Base-by-base conservation (phyloP, 2,888 invertebrate species). In the Parelbella ahira region DNA sequence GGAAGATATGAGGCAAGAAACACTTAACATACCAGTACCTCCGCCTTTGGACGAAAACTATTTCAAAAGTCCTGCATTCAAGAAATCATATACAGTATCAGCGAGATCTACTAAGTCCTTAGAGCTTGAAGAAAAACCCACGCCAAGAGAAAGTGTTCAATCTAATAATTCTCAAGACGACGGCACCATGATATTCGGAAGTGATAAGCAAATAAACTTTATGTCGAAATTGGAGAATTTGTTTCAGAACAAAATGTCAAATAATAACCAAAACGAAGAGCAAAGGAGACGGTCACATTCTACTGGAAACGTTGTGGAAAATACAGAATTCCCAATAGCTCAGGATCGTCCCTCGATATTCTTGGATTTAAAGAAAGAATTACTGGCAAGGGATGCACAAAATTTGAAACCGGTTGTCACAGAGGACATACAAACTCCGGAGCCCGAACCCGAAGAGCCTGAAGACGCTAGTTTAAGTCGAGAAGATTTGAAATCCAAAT, bases 191-290 rank as follows among this genome's bases (percentile, higher is more conserved):
- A 56, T 60, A 9, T 67, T 67, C 19, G 70, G 67, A 1, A 68
- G 68, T 36, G 62, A 64, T 13, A 61, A 61, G 38, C 64, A 67
- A 52, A 61, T 79, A 32, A 58, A 69, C 49, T 86, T 88, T 34
- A 82, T 84, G 79, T 74, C 77, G 0, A 88, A 86, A 58, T 52
- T 88, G 18, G 79, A 80, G 11, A 64, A 69, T 24, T 68, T 88
- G 49, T 81, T 81, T 30, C 78, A 83, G 51, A 80, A 61, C 21
- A 73, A 79, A 60, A 75, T 78, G 33, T 49, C 56, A 3, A 37
- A 53, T 11, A 55, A 50, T 1, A 58, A 53, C 18, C 78, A 76
- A 20, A 74, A 64, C 0, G 74, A 76, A 6, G 73, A 75, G 33
- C 67, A 67, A 8, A 65, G 68, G 44, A 68, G 57, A 47, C 61